phyloP scores from a whole-genome alignment of 2,888 invertebrate genomes.

The Linnaemya vulpina region DNA sequence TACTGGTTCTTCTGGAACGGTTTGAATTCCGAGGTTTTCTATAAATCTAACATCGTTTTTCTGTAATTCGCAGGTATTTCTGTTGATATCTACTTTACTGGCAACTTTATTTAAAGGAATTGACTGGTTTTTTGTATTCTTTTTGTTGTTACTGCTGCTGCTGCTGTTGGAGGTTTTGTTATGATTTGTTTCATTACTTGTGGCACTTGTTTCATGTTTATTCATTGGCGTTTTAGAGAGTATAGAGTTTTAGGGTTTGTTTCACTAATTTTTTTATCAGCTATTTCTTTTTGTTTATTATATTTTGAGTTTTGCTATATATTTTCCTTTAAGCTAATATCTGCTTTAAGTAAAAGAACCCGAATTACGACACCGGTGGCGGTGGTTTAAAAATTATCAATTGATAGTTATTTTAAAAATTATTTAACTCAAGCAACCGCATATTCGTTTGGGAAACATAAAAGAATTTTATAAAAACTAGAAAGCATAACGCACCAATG shows the following conservation, averaged over 20 bases:
- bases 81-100: conserved; percentile 23
- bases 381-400: neutral
- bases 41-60: conserved; percentile 27
- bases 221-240: conserved; percentile 77
- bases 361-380: neutral
- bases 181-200: conserved; percentile 62
- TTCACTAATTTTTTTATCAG: neutral
- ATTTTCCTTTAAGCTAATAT: neutral
- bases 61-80: conserved; percentile 46
- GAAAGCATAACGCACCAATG: too few species aligned
- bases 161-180: conserved; percentile 61
- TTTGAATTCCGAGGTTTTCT: conserved; percentile 27
- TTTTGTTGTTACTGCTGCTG: conserved; percentile 56
- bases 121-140: conserved; percentile 52
- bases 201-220: conserved; percentile 78
- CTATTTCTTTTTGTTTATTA: neutral
- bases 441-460: neutral
- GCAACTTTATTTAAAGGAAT: conserved; percentile 13
- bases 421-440: conserved; percentile 42
- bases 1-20: neutral
- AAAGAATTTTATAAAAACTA: too few species aligned
- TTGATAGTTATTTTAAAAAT: conserved; percentile 34
- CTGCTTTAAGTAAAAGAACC: neutral
- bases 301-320: neutral
- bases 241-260: conserved; percentile 12